Evolutionary conservation across 1,140 invertebrate genomes (phyloP).

Genomic region (Akabosia matsudoensis): DNA sequence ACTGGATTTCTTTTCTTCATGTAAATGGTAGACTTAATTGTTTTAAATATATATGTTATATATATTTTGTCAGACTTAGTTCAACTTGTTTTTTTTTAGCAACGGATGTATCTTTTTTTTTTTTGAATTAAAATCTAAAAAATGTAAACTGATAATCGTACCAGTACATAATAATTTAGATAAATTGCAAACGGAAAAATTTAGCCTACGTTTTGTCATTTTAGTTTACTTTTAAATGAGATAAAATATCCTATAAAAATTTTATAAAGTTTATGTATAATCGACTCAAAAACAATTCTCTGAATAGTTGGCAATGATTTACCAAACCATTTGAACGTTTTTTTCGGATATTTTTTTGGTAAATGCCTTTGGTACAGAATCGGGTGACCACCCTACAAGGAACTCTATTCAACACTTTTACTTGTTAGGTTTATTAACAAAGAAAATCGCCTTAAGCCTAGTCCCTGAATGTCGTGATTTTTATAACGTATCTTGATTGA

Average conservation of each 20-base stretch:
- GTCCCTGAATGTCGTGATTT: not conserved
- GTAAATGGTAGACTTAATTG: not conserved
- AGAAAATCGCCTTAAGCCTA: not conserved
- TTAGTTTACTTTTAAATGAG: too few relatives aligned
- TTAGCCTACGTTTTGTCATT: too few relatives aligned
- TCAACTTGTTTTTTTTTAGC: too few relatives aligned
- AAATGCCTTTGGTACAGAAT: conserved; percentile 21
- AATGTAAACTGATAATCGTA: not conserved
- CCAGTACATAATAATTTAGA: too few relatives aligned
- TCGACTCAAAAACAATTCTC: too few relatives aligned
- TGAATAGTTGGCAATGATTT: not conserved
- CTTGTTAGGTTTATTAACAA: not conserved
- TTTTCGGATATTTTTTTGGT: not conserved
- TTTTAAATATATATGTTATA: not conserved
- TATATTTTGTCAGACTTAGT: not conserved
- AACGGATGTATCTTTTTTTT: too few relatives aligned
- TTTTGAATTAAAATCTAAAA: not conserved
- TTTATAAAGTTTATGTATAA: too few relatives aligned
- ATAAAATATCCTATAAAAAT: too few relatives aligned
- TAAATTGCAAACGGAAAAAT: too few relatives aligned
- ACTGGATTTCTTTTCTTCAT: not conserved
- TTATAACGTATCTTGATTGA: not conserved
- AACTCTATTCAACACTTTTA: not conserved
- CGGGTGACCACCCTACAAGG: too few relatives aligned
- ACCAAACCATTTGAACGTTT: not conserved